Evolutionary conservation across 2,113 vertebrate species (phyloP).

Genomic region (Eurystomus gularis): DNA sequence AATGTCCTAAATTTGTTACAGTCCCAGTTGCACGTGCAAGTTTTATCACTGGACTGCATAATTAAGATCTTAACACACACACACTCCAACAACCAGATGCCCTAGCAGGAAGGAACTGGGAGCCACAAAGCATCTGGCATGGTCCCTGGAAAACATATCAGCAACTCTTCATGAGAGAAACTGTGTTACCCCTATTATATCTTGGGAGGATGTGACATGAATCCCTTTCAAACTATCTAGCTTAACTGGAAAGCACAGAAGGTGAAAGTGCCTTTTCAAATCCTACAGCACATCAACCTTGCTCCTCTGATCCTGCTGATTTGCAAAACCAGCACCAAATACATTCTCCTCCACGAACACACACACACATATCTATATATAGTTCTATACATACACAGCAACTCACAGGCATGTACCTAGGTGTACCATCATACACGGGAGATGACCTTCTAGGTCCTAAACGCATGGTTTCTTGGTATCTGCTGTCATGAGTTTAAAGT

Average conservation of each 20-base stretch:
- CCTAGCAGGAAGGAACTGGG: background rate
- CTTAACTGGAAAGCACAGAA: background rate
- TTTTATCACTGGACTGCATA: background rate
- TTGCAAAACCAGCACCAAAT: background rate
- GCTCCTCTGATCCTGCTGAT: background rate
- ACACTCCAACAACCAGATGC: background rate
- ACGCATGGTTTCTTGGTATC: background rate
- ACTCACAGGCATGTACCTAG: background rate
- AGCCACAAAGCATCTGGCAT: background rate
- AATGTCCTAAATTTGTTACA: background rate
- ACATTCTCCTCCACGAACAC: background rate
- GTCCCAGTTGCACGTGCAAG: background rate
- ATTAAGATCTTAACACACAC: background rate
- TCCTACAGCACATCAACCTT: background rate
- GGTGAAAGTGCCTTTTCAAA: background rate
- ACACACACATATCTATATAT: accelerated
- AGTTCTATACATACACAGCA: background rate
- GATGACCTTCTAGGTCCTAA: background rate
- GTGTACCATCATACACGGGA: no score
- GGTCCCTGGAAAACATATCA: background rate
- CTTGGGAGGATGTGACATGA: background rate
- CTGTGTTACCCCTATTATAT: background rate
- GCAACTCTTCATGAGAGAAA: background rate
- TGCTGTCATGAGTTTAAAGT: background rate
- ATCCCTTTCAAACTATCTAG: background rate